Evolutionary conservation across 2,797 vertebrate species (phyloP), one percentile per base, ranked within the genome.

Genomic region (Chaetodon trifasciatus): DNA sequence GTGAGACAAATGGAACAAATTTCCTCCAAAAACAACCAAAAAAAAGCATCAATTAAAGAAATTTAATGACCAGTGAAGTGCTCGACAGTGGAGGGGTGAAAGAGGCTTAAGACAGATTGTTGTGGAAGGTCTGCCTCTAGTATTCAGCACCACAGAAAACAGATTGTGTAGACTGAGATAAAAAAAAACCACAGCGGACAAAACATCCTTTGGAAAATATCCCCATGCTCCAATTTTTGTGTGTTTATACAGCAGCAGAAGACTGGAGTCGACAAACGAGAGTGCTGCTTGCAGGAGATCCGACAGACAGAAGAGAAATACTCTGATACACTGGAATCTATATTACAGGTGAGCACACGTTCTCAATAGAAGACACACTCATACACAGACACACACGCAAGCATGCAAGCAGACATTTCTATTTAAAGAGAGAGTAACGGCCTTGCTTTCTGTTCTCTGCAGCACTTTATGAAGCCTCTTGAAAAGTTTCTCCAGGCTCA

Each of bases 391-490:
- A 32, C n/a, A 56, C 13, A 63, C 39, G 58, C 32, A 46, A 39
- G 12, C 40, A 12, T 9, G 17, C 50, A 61, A 35, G 64, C 52
- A 61, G 15, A 23, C 32, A 28, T 23, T 50, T 12, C 10, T 37
- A 15, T 2, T 1, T 47, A 49, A 70, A 65, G 9, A 64, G 2
- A 49, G 3, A 71, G 7, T 61, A 46, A 75, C n/a, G 64, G 39
- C 13, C 35, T 11, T 6, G 1, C 0, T 8, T 60, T 74, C 8
- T 39, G 55, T 40, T 66, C 42, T 75, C 19, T 74, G 58, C 91
- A 98, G 97, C 96, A 98, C 91, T 99, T 99, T 92, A 93, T 97
- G 94, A 97, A 95, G 78, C 97, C 97, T 0, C 93, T 99, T 67
- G 94, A 96, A 73, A 90, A 85, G 76, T 98, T 98, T 73, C 95